Evolutionary conservation across 1,140 invertebrate genomes (phyloP).

Genomic region (Thrips palmi): DNA sequence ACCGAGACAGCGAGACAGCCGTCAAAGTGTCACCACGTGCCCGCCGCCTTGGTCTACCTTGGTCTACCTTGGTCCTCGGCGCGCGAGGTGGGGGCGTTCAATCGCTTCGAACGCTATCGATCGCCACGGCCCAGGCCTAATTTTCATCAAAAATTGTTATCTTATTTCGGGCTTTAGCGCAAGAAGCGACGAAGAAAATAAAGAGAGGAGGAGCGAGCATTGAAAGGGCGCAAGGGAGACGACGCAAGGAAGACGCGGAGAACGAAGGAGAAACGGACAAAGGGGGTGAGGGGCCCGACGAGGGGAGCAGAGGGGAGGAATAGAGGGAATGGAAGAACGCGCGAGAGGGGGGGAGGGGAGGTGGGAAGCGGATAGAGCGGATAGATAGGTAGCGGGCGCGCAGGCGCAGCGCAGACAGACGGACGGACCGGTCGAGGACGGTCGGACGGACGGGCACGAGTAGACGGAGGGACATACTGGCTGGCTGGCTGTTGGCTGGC

Average conservation of each 20-base stretch:
- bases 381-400: neutral
- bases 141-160: no score
- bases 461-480: no score
- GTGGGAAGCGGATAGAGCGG: neutral
- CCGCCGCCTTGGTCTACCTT: neutral
- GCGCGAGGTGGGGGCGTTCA: neutral
- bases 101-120: neutral
- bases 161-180: no score
- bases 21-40: slow-evolving; percentile 10
- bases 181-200: neutral
- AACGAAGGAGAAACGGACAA: neutral
- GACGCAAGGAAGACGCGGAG: neutral
- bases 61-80: neutral
- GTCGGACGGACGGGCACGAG: no score
- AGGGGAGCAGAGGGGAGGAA: neutral
- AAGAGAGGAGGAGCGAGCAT: neutral
- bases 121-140: no score
- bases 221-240: neutral
- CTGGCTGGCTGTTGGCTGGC: no score
- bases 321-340: neutral
- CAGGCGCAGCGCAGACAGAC: no score
- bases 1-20: no score
- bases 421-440: no score
- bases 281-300: neutral
- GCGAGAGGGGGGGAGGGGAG: neutral